A percentile compares a stretch with the other conserved stretches of the same genome.
Evolutionary conservation across 2,113 vertebrate species (phyloP).

Genomic region (Phylloscopus whistleri): DNA sequence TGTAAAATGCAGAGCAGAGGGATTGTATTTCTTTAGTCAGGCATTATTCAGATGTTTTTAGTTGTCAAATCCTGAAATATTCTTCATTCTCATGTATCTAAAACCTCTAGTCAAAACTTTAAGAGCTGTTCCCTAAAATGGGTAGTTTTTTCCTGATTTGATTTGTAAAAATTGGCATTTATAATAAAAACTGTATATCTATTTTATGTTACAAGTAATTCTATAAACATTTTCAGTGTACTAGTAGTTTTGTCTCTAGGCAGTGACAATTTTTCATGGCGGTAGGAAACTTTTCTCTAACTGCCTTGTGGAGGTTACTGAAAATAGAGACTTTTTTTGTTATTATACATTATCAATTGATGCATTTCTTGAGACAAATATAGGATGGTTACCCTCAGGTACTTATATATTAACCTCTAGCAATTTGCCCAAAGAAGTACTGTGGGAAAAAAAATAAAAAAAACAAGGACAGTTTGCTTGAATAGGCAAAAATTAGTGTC

Average conservation of each 20-base stretch:
- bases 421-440: neutral
- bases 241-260: neutral
- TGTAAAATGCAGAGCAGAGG: neutral
- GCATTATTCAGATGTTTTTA: neutral
- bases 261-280: neutral
- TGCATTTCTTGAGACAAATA: neutral
- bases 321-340: neutral
- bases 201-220: neutral
- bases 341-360: neutral
- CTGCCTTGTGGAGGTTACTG: neutral
- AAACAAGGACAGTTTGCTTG: neutral
- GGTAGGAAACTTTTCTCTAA: neutral
- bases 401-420: neutral
- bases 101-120: neutral
- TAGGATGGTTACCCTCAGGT: neutral
- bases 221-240: neutral
- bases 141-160: neutral
- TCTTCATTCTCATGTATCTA: neutral
- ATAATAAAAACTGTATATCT: neutral
- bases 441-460: neutral
- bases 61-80: neutral
- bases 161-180: neutral
- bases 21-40: neutral
- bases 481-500: neutral
- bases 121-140: neutral